Conservation (phyloP, 2,797 vertebrate species). For the Labroides dimidiatus region DNA sequence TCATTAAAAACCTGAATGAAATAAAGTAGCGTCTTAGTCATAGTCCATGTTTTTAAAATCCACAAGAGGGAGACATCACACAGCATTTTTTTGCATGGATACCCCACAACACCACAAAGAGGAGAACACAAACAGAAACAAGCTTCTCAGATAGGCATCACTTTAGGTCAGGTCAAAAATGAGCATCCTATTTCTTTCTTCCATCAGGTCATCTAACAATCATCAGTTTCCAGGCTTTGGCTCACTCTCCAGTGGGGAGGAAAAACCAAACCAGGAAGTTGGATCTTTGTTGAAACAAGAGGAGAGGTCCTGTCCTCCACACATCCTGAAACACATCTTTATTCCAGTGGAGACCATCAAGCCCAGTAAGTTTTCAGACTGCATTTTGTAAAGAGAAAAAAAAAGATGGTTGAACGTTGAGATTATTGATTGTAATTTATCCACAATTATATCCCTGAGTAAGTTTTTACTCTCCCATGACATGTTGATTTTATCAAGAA, state of each 20-base stretch:
- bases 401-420: no score
- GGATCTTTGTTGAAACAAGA: slow-evolving; percentile 24
- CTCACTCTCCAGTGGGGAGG: slow-evolving; percentile 34
- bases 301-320: slow-evolving; percentile 31
- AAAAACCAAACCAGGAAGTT: slow-evolving; percentile 21
- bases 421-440: no score
- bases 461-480: no score
- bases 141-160: no score
- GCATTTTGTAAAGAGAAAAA: no score
- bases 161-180: no score
- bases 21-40: not conserved
- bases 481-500: no score
- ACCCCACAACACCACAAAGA: no score
- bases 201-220: slow-evolving; percentile 66
- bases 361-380: slow-evolving; percentile 79
- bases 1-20: no score
- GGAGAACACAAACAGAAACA: no score
- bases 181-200: slow-evolving; percentile 11
- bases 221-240: slow-evolving; percentile 42
- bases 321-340: slow-evolving; percentile 80
- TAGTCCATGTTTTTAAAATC: not conserved
- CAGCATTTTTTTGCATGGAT: not conserved
- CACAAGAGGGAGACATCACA: not conserved
- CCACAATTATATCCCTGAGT: no score
- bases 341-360: slow-evolving; percentile 86